These are phyloP conservation scores for Synergus laeviventris DNA, from an alignment of 2,888 invertebrate genomes.

Conservation along the genomic window DNA sequence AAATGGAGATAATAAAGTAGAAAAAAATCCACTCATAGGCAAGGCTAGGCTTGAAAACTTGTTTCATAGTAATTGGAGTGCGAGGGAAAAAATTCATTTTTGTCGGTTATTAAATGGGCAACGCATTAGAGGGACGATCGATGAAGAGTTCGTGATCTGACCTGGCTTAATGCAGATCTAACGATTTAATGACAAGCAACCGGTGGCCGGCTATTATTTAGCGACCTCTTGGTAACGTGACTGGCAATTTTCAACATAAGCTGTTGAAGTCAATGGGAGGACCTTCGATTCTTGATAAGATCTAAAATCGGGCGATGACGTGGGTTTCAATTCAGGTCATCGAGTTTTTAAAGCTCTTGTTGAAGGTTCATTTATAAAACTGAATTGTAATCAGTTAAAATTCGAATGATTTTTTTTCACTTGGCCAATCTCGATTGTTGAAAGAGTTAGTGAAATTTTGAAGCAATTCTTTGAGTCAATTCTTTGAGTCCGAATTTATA, in stretches of 20 bases:
- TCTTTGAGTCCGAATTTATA: neutral
- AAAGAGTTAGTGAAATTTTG: too few relatives aligned
- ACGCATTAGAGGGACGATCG: conserved; percentile 70
- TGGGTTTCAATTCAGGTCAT: neutral
- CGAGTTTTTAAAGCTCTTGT: neutral
- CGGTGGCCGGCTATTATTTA: conserved; percentile 65
- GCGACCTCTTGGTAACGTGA: conserved; percentile 65
- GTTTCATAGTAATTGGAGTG: conserved; percentile 15
- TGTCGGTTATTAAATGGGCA: conserved; percentile 60
- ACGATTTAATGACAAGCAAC: conserved; percentile 72
- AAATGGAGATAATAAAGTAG: neutral
- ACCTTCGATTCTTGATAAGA: conserved; percentile 24
- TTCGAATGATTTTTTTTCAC: too few relatives aligned
- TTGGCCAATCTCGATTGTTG: too few relatives aligned
- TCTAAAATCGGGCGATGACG: conserved; percentile 43
- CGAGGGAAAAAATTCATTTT: neutral
- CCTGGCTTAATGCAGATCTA: conserved; percentile 70
- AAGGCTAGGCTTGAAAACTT: neutral
- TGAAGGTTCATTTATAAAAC: neutral
- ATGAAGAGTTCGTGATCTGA: conserved; percentile 67
- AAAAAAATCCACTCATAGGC: neutral
- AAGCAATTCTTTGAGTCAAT: neutral
- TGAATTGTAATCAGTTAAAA: too few relatives aligned
- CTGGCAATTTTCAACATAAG: conserved; percentile 50
- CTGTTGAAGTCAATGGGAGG: neutral